A percentile compares a stretch with the other conserved stretches of the same genome.
Evolutionary conservation across 2,888 invertebrate species (phyloP).

Genomic region (Meganola albula): DNA sequence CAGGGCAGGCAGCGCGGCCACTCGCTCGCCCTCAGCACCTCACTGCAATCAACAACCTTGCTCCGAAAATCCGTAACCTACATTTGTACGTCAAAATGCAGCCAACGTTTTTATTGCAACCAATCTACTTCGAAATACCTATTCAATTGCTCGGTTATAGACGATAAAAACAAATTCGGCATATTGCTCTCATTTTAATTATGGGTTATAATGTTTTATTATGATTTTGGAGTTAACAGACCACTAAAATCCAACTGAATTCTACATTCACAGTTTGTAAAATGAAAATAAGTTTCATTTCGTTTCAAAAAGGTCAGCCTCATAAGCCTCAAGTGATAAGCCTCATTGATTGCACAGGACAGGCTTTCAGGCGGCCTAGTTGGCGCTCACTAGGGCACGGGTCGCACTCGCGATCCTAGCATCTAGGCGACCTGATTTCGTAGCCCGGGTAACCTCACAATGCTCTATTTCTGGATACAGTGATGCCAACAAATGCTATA

Average conservation of each 20-base stretch:
- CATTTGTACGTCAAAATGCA: conserved; percentile 68
- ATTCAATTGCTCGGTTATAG: conserved; percentile 34
- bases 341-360: conserved; percentile 60
- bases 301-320: no score
- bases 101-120: conserved; percentile 54
- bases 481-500: conserved; percentile 33
- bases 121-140: conserved; percentile 35
- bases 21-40: conserved; percentile 24
- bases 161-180: no score
- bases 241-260: no score
- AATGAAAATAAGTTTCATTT: no score
- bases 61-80: conserved; percentile 72
- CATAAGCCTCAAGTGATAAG: no score
- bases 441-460: conserved; percentile 47
- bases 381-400: conserved; percentile 45
- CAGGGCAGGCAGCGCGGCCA: conserved; percentile 37
- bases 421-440: conserved; percentile 48
- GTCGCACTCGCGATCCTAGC: conserved; percentile 43
- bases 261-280: no score
- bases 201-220: no score
- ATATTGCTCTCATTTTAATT: no score
- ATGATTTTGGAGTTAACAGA: no score
- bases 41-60: conserved; percentile 64
- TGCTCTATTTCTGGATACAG: conserved; percentile 49
- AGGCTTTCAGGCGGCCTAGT: conserved; percentile 54